Conservation (phyloP, 2,797 vertebrate species). For the Tachyglossus aculeatus region DNA sequence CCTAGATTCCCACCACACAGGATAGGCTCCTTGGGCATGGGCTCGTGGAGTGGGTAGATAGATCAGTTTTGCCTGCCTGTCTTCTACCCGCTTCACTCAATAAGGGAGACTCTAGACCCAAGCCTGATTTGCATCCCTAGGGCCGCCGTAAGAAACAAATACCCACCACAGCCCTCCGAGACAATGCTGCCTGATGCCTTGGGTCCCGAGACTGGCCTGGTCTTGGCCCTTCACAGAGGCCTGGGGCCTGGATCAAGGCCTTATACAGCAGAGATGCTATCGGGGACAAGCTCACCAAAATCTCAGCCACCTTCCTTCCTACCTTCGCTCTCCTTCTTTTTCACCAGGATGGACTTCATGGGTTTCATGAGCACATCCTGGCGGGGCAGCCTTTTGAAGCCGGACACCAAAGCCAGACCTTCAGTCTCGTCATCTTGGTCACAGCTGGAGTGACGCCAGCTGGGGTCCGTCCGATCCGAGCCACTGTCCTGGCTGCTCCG, state of each 20-base stretch:
- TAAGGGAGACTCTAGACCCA: neutral
- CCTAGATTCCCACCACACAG: neutral
- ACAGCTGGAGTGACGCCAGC: slow-evolving; percentile 14
- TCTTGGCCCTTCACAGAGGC: neutral
- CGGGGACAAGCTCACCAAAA: fast-evolving
- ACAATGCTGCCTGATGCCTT: neutral
- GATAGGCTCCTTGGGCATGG: neutral
- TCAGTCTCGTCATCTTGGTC: slow-evolving; percentile 66
- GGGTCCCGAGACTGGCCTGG: neutral
- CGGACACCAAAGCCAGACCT: slow-evolving; percentile 81
- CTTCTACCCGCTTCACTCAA: no score
- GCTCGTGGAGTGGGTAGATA: neutral
- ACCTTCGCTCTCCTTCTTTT: slow-evolving; percentile 86
- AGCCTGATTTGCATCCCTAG: fast-evolving
- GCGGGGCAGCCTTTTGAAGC: slow-evolving; percentile 86
- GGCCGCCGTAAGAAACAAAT: neutral
- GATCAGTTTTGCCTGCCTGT: no score
- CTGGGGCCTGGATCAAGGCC: fast-evolving
- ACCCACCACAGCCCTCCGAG: neutral
- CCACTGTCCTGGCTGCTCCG: slow-evolving; percentile 29
- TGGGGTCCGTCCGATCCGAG: neutral
- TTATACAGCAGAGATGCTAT: neutral
- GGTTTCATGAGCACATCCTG: slow-evolving; percentile 78
- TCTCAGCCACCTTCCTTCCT: slow-evolving; percentile 10
- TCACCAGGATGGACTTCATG: slow-evolving; percentile 83